These are phyloP conservation scores for Oreotrochilus melanogaster DNA, from an alignment of 2,113 vertebrate species.

Conservation along the genomic window DNA sequence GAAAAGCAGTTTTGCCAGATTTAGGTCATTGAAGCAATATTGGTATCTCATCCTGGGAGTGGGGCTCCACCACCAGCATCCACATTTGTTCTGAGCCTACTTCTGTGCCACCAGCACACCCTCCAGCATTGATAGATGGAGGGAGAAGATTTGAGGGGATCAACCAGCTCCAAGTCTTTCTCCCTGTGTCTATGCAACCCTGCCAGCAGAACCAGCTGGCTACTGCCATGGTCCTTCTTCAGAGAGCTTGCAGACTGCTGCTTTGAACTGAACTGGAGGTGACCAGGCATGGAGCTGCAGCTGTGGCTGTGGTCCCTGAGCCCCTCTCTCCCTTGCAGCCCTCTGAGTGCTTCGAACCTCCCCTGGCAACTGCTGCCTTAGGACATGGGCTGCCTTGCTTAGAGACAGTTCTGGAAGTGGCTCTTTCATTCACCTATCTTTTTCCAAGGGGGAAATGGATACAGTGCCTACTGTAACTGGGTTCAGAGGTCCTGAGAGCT, in stretches of 20 bases:
- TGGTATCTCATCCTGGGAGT: fast-evolving
- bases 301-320: fast-evolving
- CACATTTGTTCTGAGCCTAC: background rate
- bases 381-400: background rate
- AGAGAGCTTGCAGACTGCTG: background rate
- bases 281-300: background rate
- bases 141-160: background rate
- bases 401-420: background rate
- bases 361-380: background rate
- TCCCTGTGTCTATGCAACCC: fast-evolving
- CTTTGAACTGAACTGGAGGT: background rate
- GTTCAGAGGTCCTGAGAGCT: background rate
- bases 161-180: background rate
- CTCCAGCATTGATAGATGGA: fast-evolving
- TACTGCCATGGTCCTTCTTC: background rate
- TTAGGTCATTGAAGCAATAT: background rate
- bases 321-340: background rate
- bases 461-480: background rate
- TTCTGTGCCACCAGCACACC: background rate
- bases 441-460: background rate
- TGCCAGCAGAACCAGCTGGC: background rate
- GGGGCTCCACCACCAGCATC: background rate
- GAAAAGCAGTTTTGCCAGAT: background rate
- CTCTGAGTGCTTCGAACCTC: background rate
- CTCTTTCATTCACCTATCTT: background rate